phyloP scores from a whole-genome alignment of 2,888 invertebrate species.

The Hydraecia micacea region DNA sequence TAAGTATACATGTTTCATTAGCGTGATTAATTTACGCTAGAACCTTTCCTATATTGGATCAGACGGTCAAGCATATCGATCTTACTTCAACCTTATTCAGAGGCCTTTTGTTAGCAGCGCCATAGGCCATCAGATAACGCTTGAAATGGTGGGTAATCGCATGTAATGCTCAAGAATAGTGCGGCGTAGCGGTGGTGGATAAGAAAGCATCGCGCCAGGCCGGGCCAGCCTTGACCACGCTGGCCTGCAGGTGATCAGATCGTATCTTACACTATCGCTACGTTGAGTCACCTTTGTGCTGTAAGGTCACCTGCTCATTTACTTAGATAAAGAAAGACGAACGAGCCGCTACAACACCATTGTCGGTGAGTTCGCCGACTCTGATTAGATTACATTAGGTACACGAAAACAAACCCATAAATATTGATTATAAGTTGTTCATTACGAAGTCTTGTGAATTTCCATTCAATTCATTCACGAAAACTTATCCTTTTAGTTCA shows the following conservation, averaged over 20 bases:
- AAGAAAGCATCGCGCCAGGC: constrained; percentile 73
- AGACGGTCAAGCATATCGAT: constrained; percentile 79
- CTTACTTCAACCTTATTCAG: constrained; percentile 78
- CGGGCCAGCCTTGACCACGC: constrained; percentile 81
- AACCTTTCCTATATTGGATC: constrained; percentile 65
- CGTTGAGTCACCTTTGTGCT: constrained; percentile 70
- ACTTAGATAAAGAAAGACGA: constrained; percentile 70
- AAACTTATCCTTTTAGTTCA: constrained; percentile 27
- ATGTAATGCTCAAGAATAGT: constrained; percentile 85
- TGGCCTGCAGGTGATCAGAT: constrained; percentile 79
- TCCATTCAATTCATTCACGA: constrained; percentile 37
- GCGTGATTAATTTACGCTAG: constrained; percentile 50
- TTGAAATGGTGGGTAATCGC: constrained; percentile 82
- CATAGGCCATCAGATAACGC: constrained; percentile 86
- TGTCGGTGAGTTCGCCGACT: constrained; percentile 38
- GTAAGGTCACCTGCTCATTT: constrained; percentile 71
- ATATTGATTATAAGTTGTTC: constrained; percentile 57
- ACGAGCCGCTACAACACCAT: constrained; percentile 51
- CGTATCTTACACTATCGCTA: constrained; percentile 75
- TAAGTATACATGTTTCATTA: constrained; percentile 13
- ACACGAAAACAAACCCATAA: constrained; percentile 65
- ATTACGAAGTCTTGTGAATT: constrained; percentile 39
- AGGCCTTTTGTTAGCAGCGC: constrained; percentile 81
- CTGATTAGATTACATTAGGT: constrained; percentile 58
- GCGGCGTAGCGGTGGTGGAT: constrained; percentile 72